Evolutionary conservation across 1,140 invertebrate genomes (phyloP), one percentile per base, ranked within the genome.

Genomic region (Neomicropteryx cornuta): DNA sequence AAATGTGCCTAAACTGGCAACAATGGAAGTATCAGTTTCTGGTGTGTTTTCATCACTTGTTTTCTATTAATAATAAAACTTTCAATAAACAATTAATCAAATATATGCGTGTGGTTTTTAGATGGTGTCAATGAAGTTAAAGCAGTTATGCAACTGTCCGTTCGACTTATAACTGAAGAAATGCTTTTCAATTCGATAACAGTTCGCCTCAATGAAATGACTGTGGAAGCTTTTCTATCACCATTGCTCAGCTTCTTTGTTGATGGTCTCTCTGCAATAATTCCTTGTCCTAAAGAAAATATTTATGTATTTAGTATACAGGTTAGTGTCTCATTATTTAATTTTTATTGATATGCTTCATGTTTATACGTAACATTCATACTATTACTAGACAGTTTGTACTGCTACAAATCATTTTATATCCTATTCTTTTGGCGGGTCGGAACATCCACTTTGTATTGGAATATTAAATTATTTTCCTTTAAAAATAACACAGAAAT

Each of bases 141-240:
- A 59, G 87, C 89, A 0, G 77, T 84, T 17, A 89, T 93, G 86
- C 83, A 85, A 29, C 69, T 97, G 0, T 79, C 79, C 1, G 92
- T 96, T 0, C 71, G 88, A 2, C 62, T 96, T 2, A 90, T 98
- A 16, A 95, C 92, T 0, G 87, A 94, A 52, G 85, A 94, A 33
- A 97, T 97, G 87, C 65, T 99, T 0, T 80, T 83, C 43, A 95
- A 94, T 59, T 95, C 91, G 0, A 89, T 98, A 5, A 97, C 93
- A 0, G 82, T 99, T 0, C 73, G 92, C 19, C 59, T 99, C 1
- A 84, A 88, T 49, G 87, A 93, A 46, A 94, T 98, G 84, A 93
- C 87, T 0, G 81, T 86, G 27, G 85, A 92, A 49, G 82, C 83
- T 0, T 98, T 99, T 59, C 70, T 99, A 2, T 96, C 92, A 18